Percentiles rank a stretch among this genome's conserved stretches.
phyloP scores from a whole-genome alignment of 2,113 vertebrate species.

The Anarrhichthys ocellatus region DNA sequence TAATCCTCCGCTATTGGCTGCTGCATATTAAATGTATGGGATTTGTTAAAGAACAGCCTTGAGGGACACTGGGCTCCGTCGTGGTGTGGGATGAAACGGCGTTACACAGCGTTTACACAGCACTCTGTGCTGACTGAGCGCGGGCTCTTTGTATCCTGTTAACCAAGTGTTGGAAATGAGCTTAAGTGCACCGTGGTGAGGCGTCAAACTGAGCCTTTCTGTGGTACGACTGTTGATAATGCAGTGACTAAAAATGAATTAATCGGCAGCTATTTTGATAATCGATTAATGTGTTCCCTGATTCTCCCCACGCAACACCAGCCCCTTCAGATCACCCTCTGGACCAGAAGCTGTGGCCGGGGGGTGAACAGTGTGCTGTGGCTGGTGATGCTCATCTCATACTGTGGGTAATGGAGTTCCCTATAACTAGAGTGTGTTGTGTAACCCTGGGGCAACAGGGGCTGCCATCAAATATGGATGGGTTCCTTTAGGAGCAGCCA shows the following conservation, averaged over 20 bases:
- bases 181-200: slow-evolving; percentile 42
- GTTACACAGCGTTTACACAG: slow-evolving; percentile 35
- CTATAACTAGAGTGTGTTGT: neutral
- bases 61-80: slow-evolving; percentile 54
- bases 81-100: slow-evolving; percentile 43
- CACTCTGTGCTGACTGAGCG: slow-evolving; percentile 57
- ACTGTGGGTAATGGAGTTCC: neutral
- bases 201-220: slow-evolving; percentile 20
- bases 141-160: slow-evolving; percentile 44
- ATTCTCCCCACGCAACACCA: neutral
- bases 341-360: too few species aligned
- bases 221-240: slow-evolving; percentile 1
- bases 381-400: neutral
- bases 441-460: neutral
- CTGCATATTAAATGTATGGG: slow-evolving; percentile 69
- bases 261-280: too few species aligned
- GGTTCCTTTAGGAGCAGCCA: neutral
- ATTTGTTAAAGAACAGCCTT: slow-evolving; percentile 69
- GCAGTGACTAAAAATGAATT: neutral
- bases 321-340: neutral
- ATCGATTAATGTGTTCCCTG: neutral
- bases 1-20: slow-evolving; percentile 63
- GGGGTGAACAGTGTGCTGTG: neutral
- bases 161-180: slow-evolving; percentile 64
- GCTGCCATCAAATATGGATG: neutral